A percentile compares a stretch with the other conserved stretches of the same genome.
These are phyloP conservation scores for Cheilosia pagana DNA, from an alignment of 2,888 invertebrate species.

Conservation along the genomic window DNA sequence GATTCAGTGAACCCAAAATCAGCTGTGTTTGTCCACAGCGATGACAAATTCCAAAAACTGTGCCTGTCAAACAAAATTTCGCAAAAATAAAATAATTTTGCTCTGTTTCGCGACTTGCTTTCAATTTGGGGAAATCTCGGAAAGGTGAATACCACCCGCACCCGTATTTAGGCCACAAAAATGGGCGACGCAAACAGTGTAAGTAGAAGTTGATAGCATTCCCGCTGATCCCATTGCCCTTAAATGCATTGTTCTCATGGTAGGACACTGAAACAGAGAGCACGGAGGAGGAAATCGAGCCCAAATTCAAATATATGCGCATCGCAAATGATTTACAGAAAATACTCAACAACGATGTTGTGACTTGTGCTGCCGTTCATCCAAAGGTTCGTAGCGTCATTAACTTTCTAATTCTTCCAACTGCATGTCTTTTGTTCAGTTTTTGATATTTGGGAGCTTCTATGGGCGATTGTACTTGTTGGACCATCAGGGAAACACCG, in stretches of 20 bases:
- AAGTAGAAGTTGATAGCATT: slow-evolving; percentile 14
- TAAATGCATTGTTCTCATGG: neutral
- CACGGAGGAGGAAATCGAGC: slow-evolving; percentile 88
- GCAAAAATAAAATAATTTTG: slow-evolving; percentile 19
- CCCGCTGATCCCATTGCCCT: too few species aligned
- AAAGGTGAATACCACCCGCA: neutral
- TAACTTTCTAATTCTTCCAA: neutral
- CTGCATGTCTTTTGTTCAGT: slow-evolving; percentile 84
- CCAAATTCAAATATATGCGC: slow-evolving; percentile 95
- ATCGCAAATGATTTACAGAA: slow-evolving; percentile 93
- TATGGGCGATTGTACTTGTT: slow-evolving; percentile 95
- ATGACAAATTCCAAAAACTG: slow-evolving; percentile 57
- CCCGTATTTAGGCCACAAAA: slow-evolving; percentile 10
- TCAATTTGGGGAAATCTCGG: slow-evolving; percentile 22
- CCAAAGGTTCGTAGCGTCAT: slow-evolving; percentile 87
- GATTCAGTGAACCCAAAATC: slow-evolving; percentile 14
- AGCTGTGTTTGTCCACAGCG: slow-evolving; percentile 45
- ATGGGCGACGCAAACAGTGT: slow-evolving; percentile 71
- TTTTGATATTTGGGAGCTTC: slow-evolving; percentile 95
- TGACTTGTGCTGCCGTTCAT: slow-evolving; percentile 96
- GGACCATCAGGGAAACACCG: slow-evolving; percentile 95
- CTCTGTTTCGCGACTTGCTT: slow-evolving; percentile 23
- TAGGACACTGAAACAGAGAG: slow-evolving; percentile 80
- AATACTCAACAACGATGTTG: slow-evolving; percentile 93
- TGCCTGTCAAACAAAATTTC: slow-evolving; percentile 51